phyloP scores from a whole-genome alignment of 1,140 invertebrate genomes.

The Cyrtorhinus lividipennis region DNA sequence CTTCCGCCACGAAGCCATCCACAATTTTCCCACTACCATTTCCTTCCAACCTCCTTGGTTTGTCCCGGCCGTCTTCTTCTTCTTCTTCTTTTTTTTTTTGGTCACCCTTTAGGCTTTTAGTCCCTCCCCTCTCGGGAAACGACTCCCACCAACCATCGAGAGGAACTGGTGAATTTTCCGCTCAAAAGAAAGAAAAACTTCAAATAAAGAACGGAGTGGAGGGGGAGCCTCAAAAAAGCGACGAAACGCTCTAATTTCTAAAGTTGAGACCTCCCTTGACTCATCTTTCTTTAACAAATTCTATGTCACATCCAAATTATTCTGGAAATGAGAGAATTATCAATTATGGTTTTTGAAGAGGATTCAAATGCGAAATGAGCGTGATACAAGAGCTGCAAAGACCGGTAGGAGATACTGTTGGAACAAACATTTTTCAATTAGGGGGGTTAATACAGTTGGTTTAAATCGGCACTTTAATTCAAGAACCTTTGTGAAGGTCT shows the following conservation, averaged over 20 bases:
- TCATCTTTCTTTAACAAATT: no score
- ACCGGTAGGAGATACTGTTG: no score
- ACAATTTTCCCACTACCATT: background rate
- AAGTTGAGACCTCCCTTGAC: background rate
- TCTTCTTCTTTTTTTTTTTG: background rate
- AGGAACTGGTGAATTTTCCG: constrained; percentile 2
- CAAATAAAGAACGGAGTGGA: background rate
- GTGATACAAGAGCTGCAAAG: no score
- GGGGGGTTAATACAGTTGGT: no score
- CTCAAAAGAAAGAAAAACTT: constrained; percentile 11
- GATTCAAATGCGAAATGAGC: no score
- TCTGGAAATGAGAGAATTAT: no score
- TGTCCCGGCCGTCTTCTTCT: background rate
- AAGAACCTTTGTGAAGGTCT: no score
- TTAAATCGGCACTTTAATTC: no score
- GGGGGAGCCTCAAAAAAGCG: background rate
- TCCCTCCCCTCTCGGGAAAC: no score
- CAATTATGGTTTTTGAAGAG: no score
- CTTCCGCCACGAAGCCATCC: background rate
- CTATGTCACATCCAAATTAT: no score
- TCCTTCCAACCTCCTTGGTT: constrained; percentile 3
- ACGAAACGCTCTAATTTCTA: constrained; percentile 6
- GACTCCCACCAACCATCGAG: background rate
- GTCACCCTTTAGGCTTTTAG: constrained; percentile 2
- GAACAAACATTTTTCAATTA: no score